These are phyloP conservation scores for Ichneumoninae sp. DNA, from an alignment of 2,888 invertebrate species.

Conservation along the genomic window DNA sequence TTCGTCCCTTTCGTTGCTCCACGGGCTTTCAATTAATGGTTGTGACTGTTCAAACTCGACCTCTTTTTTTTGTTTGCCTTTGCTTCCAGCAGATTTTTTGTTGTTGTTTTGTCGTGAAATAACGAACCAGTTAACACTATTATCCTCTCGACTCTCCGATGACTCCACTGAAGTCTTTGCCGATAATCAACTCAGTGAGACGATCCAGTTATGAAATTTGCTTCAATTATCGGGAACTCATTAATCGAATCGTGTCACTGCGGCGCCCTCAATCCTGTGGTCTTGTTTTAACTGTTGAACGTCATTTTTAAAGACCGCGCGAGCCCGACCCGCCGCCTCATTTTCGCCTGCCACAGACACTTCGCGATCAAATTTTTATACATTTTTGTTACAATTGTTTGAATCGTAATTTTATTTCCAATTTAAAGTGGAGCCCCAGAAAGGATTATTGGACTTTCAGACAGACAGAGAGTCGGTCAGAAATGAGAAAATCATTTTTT, in stretches of 20 bases:
- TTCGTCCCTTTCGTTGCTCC: background rate
- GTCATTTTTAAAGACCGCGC: background rate
- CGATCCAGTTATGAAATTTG: conserved; percentile 27
- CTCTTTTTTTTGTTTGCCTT: conserved; percentile 27
- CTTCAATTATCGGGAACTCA: conserved; percentile 25
- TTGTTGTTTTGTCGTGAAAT: background rate
- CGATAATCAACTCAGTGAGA: conserved; percentile 38
- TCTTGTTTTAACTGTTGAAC: background rate
- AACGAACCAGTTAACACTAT: conserved; percentile 53
- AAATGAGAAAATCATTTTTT: background rate
- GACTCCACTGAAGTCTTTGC: conserved; percentile 10
- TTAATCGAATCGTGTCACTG: background rate
- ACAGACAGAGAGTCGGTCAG: background rate
- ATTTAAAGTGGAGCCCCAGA: background rate
- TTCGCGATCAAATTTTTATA: background rate
- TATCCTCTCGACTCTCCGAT: conserved; percentile 27
- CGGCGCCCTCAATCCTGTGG: background rate
- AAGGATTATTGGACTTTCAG: background rate
- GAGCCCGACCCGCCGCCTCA: background rate
- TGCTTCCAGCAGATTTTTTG: conserved; percentile 18
- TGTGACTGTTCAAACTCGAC: conserved; percentile 38
- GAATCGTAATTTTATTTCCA: background rate
- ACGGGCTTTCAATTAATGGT: conserved; percentile 29
- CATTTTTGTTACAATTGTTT: background rate
- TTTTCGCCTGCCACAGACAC: background rate